Evolutionary conservation across 1,140 invertebrate genomes (phyloP).

Genomic region (Nebria ingens): DNA sequence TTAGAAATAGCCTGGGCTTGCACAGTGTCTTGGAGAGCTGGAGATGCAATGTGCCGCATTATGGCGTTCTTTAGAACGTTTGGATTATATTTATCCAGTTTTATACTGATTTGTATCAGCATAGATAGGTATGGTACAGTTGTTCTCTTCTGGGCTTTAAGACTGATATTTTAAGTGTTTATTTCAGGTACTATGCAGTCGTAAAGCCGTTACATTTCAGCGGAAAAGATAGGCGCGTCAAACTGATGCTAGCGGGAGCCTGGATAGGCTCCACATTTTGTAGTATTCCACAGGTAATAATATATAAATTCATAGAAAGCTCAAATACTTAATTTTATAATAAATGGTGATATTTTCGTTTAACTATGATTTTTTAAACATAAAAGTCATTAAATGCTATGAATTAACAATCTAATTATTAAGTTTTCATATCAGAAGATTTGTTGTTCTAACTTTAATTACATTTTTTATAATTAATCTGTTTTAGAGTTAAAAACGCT

Average conservation of each 20-base stretch:
- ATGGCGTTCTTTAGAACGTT: conserved; percentile 78
- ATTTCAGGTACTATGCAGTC: conserved; percentile 72
- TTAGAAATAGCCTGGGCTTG: conserved; percentile 77
- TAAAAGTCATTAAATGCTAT: too few relatives aligned
- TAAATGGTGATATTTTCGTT: too few relatives aligned
- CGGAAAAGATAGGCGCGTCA: conserved; percentile 55
- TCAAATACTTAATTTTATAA: too few relatives aligned
- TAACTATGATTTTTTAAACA: too few relatives aligned
- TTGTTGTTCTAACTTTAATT: too few relatives aligned
- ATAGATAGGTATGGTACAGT: conserved; percentile 57
- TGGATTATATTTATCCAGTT: conserved; percentile 77
- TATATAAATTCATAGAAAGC: too few relatives aligned
- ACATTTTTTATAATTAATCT: too few relatives aligned
- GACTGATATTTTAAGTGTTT: conserved; percentile 5
- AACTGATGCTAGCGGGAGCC: conserved; percentile 59
- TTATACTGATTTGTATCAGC: conserved; percentile 78
- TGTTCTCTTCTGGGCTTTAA: conserved; percentile 1
- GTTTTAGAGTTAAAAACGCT: too few relatives aligned
- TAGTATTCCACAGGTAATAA: conserved; percentile 75
- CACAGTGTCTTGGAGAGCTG: conserved; percentile 73
- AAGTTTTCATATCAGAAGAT: too few relatives aligned
- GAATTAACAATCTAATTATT: too few relatives aligned
- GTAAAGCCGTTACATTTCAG: conserved; percentile 64
- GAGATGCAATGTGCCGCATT: conserved; percentile 68
- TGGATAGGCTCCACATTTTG: conserved; percentile 71